Evolutionary conservation across 2,888 invertebrate genomes (phyloP), one percentile per base, ranked within the genome.

Genomic region (Sarcophaga subvicina): DNA sequence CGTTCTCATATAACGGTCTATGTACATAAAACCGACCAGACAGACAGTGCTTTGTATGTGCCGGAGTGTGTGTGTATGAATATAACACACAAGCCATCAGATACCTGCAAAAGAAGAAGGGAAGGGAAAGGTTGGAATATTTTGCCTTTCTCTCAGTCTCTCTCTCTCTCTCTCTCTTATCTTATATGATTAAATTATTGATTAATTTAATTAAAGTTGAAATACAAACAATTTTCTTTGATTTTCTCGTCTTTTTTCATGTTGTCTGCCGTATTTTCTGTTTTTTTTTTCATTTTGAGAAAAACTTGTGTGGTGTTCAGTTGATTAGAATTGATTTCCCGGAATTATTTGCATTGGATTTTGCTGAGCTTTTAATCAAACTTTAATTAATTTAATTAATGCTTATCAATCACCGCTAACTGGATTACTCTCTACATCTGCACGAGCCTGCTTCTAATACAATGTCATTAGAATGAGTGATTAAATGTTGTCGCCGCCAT

Each of bases 121-220:
- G 6, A 25, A 14, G 47, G 4, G 6, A 25, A 8, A 22, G 4
- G 14, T 10, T 25, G 60, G 4, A 25, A 49, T 49, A 49, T 49
- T 49, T 49, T 14, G 12, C 14, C 49, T 49, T 14, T 49, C 49
- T 49, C 20, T 3, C 27, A 1, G 17, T 63, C 37, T 22, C 45
- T 67, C 6, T 71, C 14, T 63, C 17, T 64, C 4, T 17, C 20
- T 37, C 47, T 60, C 37, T 25, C 47, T 54, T 76, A 63, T 59
- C 47, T 62, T 64, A 81, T 54, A 71, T 76, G 54, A 54, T 75
- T 70, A 85, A 79, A 49, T 76, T 84, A 82, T 84, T 84, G 87
- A 87, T 84, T 84, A 82, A 84, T 87, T 84, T 63, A 80, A 83
- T 80, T 66, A 64, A 54, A 79, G 22, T 60, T 64, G n/a, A 59